Evolutionary conservation across 1,140 invertebrate genomes (phyloP).

Genomic region (Patella vulgata): DNA sequence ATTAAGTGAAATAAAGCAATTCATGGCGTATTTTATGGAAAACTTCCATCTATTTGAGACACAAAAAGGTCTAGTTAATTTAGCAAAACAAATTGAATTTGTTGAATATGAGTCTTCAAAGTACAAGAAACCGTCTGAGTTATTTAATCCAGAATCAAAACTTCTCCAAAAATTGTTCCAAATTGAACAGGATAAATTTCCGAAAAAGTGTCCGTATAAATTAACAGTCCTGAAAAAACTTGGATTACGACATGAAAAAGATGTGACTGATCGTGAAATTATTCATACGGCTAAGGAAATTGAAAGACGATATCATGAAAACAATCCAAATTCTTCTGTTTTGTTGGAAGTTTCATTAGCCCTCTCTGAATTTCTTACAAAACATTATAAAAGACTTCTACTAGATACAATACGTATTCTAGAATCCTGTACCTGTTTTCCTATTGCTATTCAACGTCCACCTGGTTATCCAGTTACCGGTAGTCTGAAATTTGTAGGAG

Average conservation of each 20-base stretch:
- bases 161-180: conserved; percentile 16
- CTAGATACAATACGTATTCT: no score
- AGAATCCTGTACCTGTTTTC: no score
- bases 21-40: conserved; percentile 21
- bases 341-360: no score
- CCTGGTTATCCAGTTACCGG: no score
- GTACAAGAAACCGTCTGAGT: conserved; percentile 1
- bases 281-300: conserved; percentile 11
- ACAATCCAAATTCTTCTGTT: conserved; percentile 9
- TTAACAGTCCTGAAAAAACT: conserved; percentile 8
- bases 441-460: no score
- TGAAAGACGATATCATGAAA: conserved; percentile 10
- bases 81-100: conserved; percentile 8
- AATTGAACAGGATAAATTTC: conserved; percentile 23
- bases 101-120: conserved; percentile 4
- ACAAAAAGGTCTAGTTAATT: not conserved
- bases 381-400: no score
- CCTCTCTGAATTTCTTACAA: no score
- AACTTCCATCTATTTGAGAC: not conserved
- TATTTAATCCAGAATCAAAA: conserved; percentile 16
- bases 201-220: conserved; percentile 8
- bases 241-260: conserved; percentile 12
- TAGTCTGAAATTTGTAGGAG: no score
- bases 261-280: conserved; percentile 15
- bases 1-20: not conserved